Evolutionary conservation across 2,113 vertebrate genomes (phyloP), one percentile per base, ranked within the genome.

Genomic region (Pangasianodon hypophthalmus): DNA sequence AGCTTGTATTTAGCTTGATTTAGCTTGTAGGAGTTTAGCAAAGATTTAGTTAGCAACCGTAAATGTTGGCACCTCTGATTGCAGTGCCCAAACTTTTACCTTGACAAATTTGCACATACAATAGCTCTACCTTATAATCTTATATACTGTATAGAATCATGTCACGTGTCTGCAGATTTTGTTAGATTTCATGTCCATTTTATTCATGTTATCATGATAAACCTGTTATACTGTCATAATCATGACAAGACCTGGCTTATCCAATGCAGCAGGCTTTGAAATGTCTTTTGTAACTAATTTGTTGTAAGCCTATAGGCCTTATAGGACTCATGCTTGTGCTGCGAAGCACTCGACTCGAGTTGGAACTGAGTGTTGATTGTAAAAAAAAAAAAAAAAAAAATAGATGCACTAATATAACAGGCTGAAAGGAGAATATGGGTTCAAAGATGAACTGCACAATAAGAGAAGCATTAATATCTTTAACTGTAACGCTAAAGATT

Each of bases 401-500:
- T 24, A 84, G 58, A 83, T 52, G 88, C 84, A 84, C 84, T 32
- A 87, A 52, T 37, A 88, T 77, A 75, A 44, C 77, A 85, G 87
- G 62, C 84, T 60, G 50, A 83, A 79, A 64, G 37, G 56, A 69
- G 37, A 79, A 87, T 5, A 52, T 87, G 83, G 82, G 60, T 84
- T 87, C 50, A 67, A 81, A 71, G 85, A 73, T 32, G 58, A 89
- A 86, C 88, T 87, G 85, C 60, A 92, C 92, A 91, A 91, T 89
- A 88, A 82, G 88, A 82, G 37, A 19, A 56, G 32, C 46, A 75
- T 84, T 87, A 75, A 69, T 85, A 89, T 58, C 85, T 92, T 80
- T 85, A 88, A 54, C 84, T 64, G 46, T 86, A 62, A 69, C 10
- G 64, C 69, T 75, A 62, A 41, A 67, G 82, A 46, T 77, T 9